phyloP scores from a whole-genome alignment of 2,113 vertebrate genomes.

The Pteruthius melanotis region DNA sequence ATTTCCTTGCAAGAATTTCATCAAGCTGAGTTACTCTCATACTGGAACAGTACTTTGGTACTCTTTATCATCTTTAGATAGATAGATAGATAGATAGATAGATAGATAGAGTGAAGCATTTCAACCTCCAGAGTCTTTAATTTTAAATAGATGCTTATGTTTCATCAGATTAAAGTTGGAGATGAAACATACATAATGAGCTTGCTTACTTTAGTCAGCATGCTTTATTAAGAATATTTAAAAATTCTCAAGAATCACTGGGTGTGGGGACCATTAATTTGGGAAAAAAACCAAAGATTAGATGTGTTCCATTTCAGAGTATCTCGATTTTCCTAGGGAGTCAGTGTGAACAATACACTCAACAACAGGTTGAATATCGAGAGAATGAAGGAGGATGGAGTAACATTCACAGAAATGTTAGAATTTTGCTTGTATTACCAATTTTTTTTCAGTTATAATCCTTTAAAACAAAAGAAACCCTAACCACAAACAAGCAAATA shows the following conservation, averaged over 20 bases:
- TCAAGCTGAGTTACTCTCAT: background rate
- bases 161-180: background rate
- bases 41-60: background rate
- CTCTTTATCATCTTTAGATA: background rate
- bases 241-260: background rate
- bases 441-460: background rate
- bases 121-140: background rate
- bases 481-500: background rate
- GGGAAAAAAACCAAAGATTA: background rate
- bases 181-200: background rate
- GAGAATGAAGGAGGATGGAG: background rate
- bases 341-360: background rate
- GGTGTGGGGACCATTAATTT: background rate
- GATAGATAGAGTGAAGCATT: background rate
- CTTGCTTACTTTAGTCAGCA: background rate
- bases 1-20: background rate
- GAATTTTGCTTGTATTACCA: background rate
- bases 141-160: background rate
- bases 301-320: background rate
- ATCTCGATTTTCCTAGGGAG: background rate
- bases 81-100: background rate
- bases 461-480: background rate
- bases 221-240: background rate
- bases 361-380: fast-evolving
- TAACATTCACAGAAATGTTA: background rate